These are phyloP conservation scores for Noctua janthina DNA, from an alignment of 2,888 invertebrate species.

Conservation along the genomic window DNA sequence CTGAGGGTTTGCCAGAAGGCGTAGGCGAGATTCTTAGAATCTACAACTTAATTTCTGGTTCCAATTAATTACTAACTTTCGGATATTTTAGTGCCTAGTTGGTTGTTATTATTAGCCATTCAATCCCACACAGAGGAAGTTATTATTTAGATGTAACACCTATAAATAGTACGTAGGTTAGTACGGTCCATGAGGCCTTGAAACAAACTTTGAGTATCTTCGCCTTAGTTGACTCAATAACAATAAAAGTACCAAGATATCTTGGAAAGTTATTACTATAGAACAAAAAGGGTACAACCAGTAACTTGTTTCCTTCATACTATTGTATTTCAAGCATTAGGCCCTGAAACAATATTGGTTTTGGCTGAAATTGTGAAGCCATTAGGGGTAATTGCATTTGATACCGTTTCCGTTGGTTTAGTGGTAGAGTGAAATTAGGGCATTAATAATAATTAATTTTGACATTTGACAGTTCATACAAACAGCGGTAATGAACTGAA, in stretches of 20 bases:
- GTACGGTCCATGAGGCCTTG: background rate
- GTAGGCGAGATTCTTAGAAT: background rate
- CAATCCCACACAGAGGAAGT: background rate
- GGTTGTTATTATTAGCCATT: background rate
- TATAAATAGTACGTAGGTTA: background rate
- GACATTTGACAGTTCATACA: background rate
- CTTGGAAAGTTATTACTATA: slow-evolving; percentile 27
- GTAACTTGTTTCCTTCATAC: slow-evolving; percentile 18
- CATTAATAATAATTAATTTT: background rate
- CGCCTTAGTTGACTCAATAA: slow-evolving; percentile 9
- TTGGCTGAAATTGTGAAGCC: slow-evolving; percentile 6
- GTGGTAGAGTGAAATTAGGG: background rate
- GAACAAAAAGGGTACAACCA: slow-evolving; percentile 28
- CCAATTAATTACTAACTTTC: background rate
- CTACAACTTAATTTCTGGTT: background rate
- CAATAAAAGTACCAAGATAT: slow-evolving; percentile 1
- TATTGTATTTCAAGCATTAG: slow-evolving; percentile 32
- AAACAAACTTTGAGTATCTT: slow-evolving; percentile 34
- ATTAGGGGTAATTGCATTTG: slow-evolving; percentile 17
- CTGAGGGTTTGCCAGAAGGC: background rate
- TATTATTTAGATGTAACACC: background rate
- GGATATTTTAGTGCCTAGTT: background rate
- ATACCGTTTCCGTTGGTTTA: slow-evolving; percentile 18
- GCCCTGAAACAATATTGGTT: slow-evolving; percentile 37
- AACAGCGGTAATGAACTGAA: background rate